A percentile compares a stretch with the other conserved stretches of the same genome.
Conservation (phyloP, 1,140 invertebrate species). For the Drosophila persimilis region DNA sequence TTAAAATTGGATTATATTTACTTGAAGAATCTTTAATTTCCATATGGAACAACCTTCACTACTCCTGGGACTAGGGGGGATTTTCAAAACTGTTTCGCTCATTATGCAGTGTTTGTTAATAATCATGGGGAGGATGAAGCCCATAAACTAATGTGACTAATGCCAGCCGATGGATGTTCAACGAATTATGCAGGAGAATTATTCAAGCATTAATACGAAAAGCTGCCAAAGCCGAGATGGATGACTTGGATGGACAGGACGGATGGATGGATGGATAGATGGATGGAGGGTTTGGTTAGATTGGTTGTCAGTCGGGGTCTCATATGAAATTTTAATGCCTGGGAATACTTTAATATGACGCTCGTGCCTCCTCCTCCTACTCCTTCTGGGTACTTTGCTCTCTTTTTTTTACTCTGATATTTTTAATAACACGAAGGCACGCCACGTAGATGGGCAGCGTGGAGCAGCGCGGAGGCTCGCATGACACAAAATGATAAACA, state of each 20-base stretch:
- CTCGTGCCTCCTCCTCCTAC: conserved; percentile 5
- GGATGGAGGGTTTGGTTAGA: conserved; percentile 25
- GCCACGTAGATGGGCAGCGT: conserved; percentile 52
- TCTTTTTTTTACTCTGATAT: conserved; percentile 42
- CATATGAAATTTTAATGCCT: conserved; percentile 79
- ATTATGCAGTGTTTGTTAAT: conserved; percentile 30
- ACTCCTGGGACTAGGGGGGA: conserved; percentile 8
- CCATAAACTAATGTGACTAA: conserved; percentile 71
- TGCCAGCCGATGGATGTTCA: conserved; percentile 60
- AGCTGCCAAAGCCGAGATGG: conserved; percentile 76
- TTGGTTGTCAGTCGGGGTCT: conserved; percentile 48
- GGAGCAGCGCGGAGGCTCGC: conserved; percentile 64
- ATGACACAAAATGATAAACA: conserved; percentile 81
- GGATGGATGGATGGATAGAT: conserved; percentile 42
- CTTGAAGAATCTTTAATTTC: background rate
- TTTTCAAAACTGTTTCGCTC: conserved; percentile 47
- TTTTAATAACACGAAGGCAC: conserved; percentile 72
- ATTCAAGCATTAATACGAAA: conserved; percentile 78
- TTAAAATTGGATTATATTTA: background rate
- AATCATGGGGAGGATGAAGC: conserved; percentile 12
- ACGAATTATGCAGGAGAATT: conserved; percentile 65
- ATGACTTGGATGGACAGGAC: conserved; percentile 50
- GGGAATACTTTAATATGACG: conserved; percentile 78
- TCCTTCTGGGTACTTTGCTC: conserved; percentile 1
- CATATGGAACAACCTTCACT: background rate